These are phyloP conservation scores for Macrosoma leucophasiata DNA, from an alignment of 2,888 invertebrate species.

Conservation along the genomic window DNA sequence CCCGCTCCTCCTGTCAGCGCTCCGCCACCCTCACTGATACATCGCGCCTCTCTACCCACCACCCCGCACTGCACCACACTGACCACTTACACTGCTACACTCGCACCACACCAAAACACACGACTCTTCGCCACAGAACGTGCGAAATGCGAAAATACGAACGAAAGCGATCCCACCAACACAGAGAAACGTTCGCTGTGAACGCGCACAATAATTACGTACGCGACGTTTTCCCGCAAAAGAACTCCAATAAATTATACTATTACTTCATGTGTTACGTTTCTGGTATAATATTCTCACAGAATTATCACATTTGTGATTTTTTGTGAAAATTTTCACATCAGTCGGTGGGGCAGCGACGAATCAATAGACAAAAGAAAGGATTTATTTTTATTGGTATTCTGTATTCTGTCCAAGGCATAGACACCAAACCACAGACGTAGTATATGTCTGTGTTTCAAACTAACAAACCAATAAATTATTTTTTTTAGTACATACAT, in stretches of 20 bases:
- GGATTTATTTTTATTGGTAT: constrained; percentile 33
- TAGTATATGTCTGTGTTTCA: too few species aligned
- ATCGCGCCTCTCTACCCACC: constrained; percentile 40
- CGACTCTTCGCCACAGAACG: constrained; percentile 53
- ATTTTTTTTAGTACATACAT: too few species aligned
- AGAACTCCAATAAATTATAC: too few species aligned
- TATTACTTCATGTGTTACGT: constrained; percentile 19
- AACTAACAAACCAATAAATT: too few species aligned
- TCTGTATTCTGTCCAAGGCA: too few species aligned
- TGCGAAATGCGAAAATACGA: constrained; percentile 60
- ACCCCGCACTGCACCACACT: constrained; percentile 47
- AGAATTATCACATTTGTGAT: constrained; percentile 39
- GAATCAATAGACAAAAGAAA: constrained; percentile 68
- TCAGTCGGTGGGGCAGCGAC: constrained; percentile 65
- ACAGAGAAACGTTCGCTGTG: constrained; percentile 41
- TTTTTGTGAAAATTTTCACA: constrained; percentile 49
- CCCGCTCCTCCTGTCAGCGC: constrained; percentile 40
- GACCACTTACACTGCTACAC: constrained; percentile 34
- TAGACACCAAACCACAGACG: too few species aligned
- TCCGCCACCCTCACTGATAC: constrained; percentile 51
- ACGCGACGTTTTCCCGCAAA: too few species aligned
- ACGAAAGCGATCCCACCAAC: constrained; percentile 48
- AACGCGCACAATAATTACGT: constrained; percentile 17
- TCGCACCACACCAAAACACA: constrained; percentile 29
- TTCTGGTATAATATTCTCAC: constrained; percentile 37